Evolutionary conservation across 1,140 invertebrate genomes (phyloP), one percentile per base, ranked within the genome.

Genomic region (Laupala kohalensis): DNA sequence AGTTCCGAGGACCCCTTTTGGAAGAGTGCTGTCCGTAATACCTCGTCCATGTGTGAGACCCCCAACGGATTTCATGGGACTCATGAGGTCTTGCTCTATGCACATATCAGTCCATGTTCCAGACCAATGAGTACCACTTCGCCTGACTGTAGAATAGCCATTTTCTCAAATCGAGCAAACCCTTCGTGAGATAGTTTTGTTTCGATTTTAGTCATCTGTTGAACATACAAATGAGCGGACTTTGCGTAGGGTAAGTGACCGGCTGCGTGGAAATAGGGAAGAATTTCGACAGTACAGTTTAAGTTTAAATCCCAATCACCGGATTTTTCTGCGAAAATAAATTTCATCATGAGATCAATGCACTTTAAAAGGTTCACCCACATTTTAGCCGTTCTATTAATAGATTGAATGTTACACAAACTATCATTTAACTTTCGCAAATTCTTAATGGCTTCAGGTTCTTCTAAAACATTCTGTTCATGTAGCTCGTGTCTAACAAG

Each of bases 101-200:
- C 76, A 77, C 76, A 79, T 77, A 75, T 81, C 79, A 6, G 76
- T 72, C 70, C 76, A 81, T 23, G 80, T 74, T 25, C 81, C 83
- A 72, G 76, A 78, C 78, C 79, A 83, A 74, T 77, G 80, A 73
- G 79, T 79, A 69, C 82, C 75, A 66, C 75, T 72, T 25, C 79
- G 72, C 65, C 77, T 73, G 37, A 80, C 77, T 0, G 79, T 79
- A 71, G 79, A 81, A 66, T 70, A 78, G 9, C 66, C 25, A 53
- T 75, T 24, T 9, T 69, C 30, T 27, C 76, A 72, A 79, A 80
- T 37, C 76, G 76, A 0, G 74, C 15, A 70, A 75, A 78, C 74
- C 80, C 78, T n/a, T 73, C 64, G 53, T 64, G 30, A 77, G 76
- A 70, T 30, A 77, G 77, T 12, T 62, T 62, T 70, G 67, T 67